Evolutionary conservation across 2,888 invertebrate genomes (phyloP), one percentile per base, ranked within the genome.

Genomic region (Phorcus lineatus): DNA sequence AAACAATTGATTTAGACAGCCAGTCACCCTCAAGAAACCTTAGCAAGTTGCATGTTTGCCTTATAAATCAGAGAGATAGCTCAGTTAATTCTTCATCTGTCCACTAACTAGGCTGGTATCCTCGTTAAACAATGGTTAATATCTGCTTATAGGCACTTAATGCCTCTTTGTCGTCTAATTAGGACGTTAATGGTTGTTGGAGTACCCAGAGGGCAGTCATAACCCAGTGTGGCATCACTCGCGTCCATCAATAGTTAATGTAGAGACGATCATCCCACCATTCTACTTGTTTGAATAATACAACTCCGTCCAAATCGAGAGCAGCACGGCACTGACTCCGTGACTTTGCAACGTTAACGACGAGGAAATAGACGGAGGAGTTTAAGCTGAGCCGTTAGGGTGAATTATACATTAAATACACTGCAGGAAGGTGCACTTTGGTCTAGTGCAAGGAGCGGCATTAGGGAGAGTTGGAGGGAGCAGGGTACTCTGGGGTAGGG

Each of bases 201-300:
- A 13, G 11, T 62, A 62, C 28, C 28, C 62, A 28, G 62, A 62
- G n/a, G 24, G 62, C 62, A 28, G 24, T 28, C 62, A 62, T 62
- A 28, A 62, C 24, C 24, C 62, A 62, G 62, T 24, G 62, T 24
- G 28, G 17, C 28, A 24, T 13, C 62, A 28, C 28, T 62, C 62
- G 28, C 17, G 28, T 16, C 24, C 62, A 62, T 62, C 62, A 62
- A 62, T 62, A 62, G 62, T 62, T 62, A 62, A 62, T 62, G n/a
- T 22, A 6, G 28, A 28, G 62, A 28, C 28, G 24, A 62, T 62
- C 62, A 16, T 7, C 24, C n/a, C 13, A 28, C 28, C 62, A 62
- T 62, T 62, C 28, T 17, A 28, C 62, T 62, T 62, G 62, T 62
- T 62, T 62, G n/a, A 62, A 62, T 62, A 62, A 62, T 62, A 62